Base-by-base conservation (phyloP, 2,113 vertebrate genomes). In the Peromyscus maniculatus region DNA sequence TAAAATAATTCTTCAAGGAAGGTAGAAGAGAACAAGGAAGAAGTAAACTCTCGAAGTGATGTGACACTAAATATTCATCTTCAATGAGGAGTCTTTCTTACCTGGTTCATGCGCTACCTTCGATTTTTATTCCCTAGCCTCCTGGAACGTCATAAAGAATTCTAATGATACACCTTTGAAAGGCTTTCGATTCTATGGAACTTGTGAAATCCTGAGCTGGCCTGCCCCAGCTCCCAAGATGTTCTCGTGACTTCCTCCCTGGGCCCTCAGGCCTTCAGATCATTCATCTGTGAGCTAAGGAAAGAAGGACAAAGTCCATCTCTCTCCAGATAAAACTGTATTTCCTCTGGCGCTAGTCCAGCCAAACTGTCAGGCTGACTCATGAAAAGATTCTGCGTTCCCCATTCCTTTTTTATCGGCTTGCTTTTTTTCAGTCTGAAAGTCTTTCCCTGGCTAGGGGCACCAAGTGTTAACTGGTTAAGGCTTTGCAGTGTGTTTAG, bases 231-330 rank as follows among this genome's bases (percentile, higher is more conserved):
- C 71, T 96, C 75, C 80, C 67, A 97, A 97, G 87, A 83, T 79
- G 69, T 93, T 89, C 89, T 96, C 0, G 1, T 97, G 92, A 96
- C 92, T 93, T 96, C 78, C 88, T 94, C 57, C 16, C 64, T 24
- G 3, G 17, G 75, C 69, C 28, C 52, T 89, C 66, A n/a, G 0
- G 74, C 84, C 87, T 77, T 96, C 39, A 13, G 21, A 87, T 75
- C 74, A 87, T 33, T 43, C 49, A 43, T 79, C 39, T 4, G 2
- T n/a, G 49, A 90, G 43, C 17, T 83, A 28, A 52, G 78, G 46
- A 46, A 91, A 96, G 57, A 46, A 92, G 95, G 52, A n/a, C 39
- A 11, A 91, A 87, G 46, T 87, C 52, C 79, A 97, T 93, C 24
- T 89, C 15, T 36, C 55, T 6, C 11, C 71, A 79, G 19, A 52